Evolutionary conservation across 2,888 invertebrate species (phyloP).

Genomic region (Furcula furcula): DNA sequence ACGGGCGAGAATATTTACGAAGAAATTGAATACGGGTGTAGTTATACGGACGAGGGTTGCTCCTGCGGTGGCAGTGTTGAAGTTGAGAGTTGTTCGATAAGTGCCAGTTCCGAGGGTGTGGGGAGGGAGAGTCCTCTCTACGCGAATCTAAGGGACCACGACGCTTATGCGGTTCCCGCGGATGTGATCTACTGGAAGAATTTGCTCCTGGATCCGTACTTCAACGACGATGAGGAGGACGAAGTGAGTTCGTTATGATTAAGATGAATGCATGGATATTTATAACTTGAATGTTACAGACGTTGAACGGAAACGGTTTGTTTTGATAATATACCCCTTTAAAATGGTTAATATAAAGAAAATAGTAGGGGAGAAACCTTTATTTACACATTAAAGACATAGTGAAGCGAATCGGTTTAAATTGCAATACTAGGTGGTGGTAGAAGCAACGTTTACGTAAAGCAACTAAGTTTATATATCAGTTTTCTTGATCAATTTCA

Average conservation of each 20-base stretch:
- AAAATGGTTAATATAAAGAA: background rate
- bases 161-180: constrained; percentile 70
- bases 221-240: constrained; percentile 80
- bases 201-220: constrained; percentile 68
- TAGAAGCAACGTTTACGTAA: too few relatives aligned
- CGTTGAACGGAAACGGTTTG: background rate
- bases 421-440: too few relatives aligned
- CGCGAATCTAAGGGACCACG: constrained; percentile 70
- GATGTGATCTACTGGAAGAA: constrained; percentile 81
- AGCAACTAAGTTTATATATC: too few relatives aligned
- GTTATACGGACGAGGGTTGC: constrained; percentile 71
- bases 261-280: constrained; percentile 5
- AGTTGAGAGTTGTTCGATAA: constrained; percentile 70
- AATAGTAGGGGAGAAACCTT: background rate
- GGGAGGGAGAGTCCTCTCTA: constrained; percentile 73
- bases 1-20: constrained; percentile 77
- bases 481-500: too few relatives aligned
- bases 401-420: too few relatives aligned
- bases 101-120: constrained; percentile 69
- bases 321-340: background rate
- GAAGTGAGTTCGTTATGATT: constrained; percentile 57
- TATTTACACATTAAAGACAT: background rate
- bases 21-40: constrained; percentile 67
- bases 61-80: constrained; percentile 75
- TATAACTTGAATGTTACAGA: background rate